Conservation (phyloP, 2,888 invertebrate genomes). For the Pollenia griseotomentosa region DNA sequence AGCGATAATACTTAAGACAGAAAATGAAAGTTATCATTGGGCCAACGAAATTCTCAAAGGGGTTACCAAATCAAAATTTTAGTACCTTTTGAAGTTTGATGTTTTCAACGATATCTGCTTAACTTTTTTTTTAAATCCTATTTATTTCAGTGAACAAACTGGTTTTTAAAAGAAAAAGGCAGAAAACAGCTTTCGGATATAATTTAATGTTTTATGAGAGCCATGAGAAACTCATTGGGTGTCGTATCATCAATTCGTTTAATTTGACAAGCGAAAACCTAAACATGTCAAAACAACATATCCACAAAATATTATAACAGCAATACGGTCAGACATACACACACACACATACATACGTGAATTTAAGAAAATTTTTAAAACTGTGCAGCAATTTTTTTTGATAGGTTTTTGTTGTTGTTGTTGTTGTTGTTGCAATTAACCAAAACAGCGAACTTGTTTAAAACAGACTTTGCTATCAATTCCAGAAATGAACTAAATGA, state of each 20-base stretch:
- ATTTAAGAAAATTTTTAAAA: too few species aligned
- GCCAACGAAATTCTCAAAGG: not conserved
- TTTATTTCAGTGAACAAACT: constrained; percentile 36
- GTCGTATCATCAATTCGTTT: constrained; percentile 85
- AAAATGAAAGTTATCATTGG: too few species aligned
- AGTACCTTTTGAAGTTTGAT: too few species aligned
- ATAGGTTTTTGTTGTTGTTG: not conserved
- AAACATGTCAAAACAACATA: constrained; percentile 84
- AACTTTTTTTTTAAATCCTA: not conserved
- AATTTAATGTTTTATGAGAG: constrained; percentile 75
- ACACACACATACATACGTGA: not conserved
- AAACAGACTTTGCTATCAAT: constrained; percentile 26
- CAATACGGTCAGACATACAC: constrained; percentile 17
- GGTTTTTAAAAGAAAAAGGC: constrained; percentile 42
- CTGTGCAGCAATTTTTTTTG: constrained; percentile 35
- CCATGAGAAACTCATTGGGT: constrained; percentile 85
- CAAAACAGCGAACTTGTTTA: constrained; percentile 55
- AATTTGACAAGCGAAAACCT: constrained; percentile 85
- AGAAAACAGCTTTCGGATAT: constrained; percentile 43
- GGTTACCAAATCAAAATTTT: too few species aligned
- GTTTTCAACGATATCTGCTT: not conserved
- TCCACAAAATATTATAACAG: constrained; percentile 61
- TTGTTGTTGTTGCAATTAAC: constrained; percentile 43
- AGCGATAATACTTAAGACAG: too few species aligned
- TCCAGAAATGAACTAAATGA: constrained; percentile 41